phyloP scores from a whole-genome alignment of 2,888 invertebrate species.

The Galeruca laticollis region DNA sequence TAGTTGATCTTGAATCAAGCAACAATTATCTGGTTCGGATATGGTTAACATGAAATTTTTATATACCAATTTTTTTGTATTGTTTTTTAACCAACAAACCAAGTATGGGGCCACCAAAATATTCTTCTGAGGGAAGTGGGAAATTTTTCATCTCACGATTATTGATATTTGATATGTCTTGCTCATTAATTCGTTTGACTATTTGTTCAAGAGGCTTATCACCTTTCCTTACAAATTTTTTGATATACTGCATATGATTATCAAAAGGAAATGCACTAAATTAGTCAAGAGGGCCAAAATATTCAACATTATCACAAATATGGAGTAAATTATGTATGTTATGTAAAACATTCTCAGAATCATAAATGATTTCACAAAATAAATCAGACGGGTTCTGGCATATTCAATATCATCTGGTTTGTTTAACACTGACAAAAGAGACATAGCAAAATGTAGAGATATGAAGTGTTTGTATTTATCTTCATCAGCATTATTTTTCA shows the following conservation, averaged over 20 bases:
- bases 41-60: conserved; percentile 21
- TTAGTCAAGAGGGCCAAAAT: conserved; percentile 11
- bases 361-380: conserved; percentile 26
- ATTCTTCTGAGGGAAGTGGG: too few relatives aligned
- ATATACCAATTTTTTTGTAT: neutral
- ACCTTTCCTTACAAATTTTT: conserved; percentile 26
- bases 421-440: too few relatives aligned
- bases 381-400: conserved; percentile 18
- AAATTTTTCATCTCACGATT: conserved; percentile 4
- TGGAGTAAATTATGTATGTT: too few relatives aligned
- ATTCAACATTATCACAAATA: conserved; percentile 18
- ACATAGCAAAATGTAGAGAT: too few relatives aligned
- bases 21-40: conserved; percentile 28
- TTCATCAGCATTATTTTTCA: too few relatives aligned
- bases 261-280: conserved; percentile 21
- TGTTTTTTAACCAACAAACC: too few relatives aligned
- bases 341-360: too few relatives aligned
- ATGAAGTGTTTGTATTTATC: too few relatives aligned
- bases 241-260: conserved; percentile 14
- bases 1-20: neutral
- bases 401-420: conserved; percentile 10
- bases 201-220: conserved; percentile 22
- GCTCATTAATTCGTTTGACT: conserved; percentile 23
- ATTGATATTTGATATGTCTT: conserved; percentile 23
- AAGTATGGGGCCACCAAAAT: too few relatives aligned